These are phyloP conservation scores for Graptemys geographica DNA, from an alignment of 2,797 vertebrate species.

Conservation along the genomic window DNA sequence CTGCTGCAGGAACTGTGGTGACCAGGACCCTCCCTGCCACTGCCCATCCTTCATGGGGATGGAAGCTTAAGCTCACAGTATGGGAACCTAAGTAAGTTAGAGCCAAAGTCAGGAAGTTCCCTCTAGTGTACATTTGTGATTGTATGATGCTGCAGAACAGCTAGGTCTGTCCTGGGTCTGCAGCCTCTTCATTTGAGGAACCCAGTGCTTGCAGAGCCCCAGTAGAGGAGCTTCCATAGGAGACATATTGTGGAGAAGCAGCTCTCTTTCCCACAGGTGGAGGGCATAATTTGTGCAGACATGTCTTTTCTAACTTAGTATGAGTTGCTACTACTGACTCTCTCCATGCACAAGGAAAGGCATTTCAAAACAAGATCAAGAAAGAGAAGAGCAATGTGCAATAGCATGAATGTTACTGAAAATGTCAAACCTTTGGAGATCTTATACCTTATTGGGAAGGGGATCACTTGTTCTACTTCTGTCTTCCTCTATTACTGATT, in stretches of 20 bases:
- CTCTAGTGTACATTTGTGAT: neutral
- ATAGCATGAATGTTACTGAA: neutral
- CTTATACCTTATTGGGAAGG: slow-evolving; percentile 63
- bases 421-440: neutral
- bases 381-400: neutral
- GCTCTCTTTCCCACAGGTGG: neutral
- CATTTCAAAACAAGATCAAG: neutral
- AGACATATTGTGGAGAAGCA: neutral
- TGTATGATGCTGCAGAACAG: neutral
- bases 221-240: neutral
- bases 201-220: neutral
- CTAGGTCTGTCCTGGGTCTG: neutral
- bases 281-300: neutral
- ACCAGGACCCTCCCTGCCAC: neutral
- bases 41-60: neutral
- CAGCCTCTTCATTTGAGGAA: neutral
- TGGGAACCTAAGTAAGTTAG: neutral
- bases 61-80: neutral
- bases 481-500: slow-evolving; percentile 13
- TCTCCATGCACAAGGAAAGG: neutral
- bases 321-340: neutral
- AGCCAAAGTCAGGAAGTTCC: neutral
- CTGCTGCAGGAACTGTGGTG: neutral
- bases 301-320: neutral
- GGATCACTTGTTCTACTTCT: neutral